Base-by-base conservation (phyloP, 2,888 invertebrate genomes). In the Biston betularia region DNA sequence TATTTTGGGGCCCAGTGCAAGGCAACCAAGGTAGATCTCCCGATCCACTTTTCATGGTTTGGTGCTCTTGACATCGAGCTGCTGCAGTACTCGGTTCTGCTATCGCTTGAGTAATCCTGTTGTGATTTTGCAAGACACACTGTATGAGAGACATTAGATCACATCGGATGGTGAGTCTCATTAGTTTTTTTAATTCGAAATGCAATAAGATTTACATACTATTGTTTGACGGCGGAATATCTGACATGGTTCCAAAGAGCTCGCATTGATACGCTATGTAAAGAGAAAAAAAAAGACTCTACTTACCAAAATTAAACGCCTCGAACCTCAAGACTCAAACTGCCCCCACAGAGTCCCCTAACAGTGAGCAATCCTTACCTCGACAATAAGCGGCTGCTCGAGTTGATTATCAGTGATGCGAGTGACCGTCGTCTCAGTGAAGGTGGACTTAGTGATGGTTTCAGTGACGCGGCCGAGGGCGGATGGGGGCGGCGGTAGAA, bases 401-500 rank as follows among this genome's bases (percentile, higher is more conserved):
- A 97, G 96, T 89, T 96, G 96, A 95, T 98, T 98, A 94, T 98
- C 98, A 82, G 98, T 98, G 94, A 98, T 96, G 87, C 98, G 95
- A 79, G 98, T 98, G 94, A 98, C 98, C 79, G 98, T 97, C 75
- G 98, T 98, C 95, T 98, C 98, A 85, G 98, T 98, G 95, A 98
- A 97, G 79, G 98, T 98, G 87, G 98, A 97, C 96, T 98, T 98
- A 91, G 98, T 98, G 95, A 98, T 97, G 90, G 97, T 97, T 95
- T 98, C 98, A 79, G 98, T 98, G 94, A 98, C 97, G 89, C 96
- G 95, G 89, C 98, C 98, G 87, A 97, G 95, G 78, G 96, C 95
- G 73, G 96, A 96, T 74, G 97, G 97, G 79, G 97, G 95, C 84
- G 98, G 97, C 78, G 97, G 97, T 86, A 95, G 95, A 82, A 96